Evolutionary conservation across 2,888 invertebrate genomes (phyloP), one percentile per base, ranked within the genome.

Genomic region (Autographa pulchrina): DNA sequence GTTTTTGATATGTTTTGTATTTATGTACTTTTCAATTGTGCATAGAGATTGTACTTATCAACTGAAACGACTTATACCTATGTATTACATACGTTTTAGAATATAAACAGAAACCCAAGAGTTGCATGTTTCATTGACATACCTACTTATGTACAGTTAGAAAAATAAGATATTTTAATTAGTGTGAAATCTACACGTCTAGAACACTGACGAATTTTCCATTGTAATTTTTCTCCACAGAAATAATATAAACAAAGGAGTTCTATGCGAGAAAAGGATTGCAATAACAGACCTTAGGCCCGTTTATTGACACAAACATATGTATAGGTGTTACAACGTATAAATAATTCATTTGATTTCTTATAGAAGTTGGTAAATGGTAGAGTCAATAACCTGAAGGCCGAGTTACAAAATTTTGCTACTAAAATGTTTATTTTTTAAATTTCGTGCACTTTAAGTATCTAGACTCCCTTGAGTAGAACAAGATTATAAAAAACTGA

Each of bases 271-370:
- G 25, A 25, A 13, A 13, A 20, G 6, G 3, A 56, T 56, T 56
- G 54, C 54, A 56, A 25, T 25, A 56, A 54, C 9, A 25, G 54
- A 20, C 25, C 54, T 25, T 56, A 20, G 13, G 25, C 13, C 13
- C 13, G 20, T 56, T 20, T 56, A 56, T 56, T 56, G 54, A 56
- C 54, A 20, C 54, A 56, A 18, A 25, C 20, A 13, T 25, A 13
- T 56, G 54, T 25, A 25, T 56, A 18, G 20, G 54, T 56, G 20
- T 54, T 25, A 25, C 54, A 25, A 56, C 25, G 20, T 56, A 56
- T 56, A 13, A 56, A 56, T 56, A 54, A 56, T 56, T 56, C 54
- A 56, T 56, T 25, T 56, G 54, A 25, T 20, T 56, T 56, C 20
- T 20, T 56, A 56, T 56, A 56, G 5, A 13, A 7, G 54, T 25